These are phyloP conservation scores for Lepus americanus DNA, from an alignment of 2,113 vertebrate genomes.

Conservation along the genomic window DNA sequence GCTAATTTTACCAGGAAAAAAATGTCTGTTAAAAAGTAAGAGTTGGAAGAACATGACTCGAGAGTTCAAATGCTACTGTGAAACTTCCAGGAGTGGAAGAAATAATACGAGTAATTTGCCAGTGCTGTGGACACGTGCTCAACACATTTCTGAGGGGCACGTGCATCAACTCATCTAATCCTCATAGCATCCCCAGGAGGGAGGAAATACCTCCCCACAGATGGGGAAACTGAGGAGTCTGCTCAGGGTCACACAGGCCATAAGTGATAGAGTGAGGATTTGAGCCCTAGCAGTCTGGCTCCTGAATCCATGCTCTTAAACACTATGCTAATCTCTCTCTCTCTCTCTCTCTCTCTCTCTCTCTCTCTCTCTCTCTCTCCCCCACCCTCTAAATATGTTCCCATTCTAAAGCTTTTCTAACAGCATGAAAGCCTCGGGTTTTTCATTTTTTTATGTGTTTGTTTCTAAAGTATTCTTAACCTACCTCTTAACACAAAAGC, in stretches of 20 bases:
- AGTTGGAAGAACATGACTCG: background rate
- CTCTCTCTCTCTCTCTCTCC: background rate
- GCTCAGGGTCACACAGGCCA: background rate
- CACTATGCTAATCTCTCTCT: background rate
- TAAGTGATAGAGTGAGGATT: background rate
- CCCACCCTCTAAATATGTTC: background rate
- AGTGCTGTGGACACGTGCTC: no score
- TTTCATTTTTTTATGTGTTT: background rate
- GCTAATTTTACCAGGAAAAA: slow-evolving; percentile 1
- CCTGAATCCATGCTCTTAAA: background rate
- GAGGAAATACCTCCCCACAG: background rate
- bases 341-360: background rate
- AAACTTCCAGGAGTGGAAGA: background rate
- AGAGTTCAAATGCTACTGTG: background rate
- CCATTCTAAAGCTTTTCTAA: slow-evolving; percentile 31
- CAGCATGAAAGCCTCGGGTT: background rate
- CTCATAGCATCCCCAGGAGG: background rate
- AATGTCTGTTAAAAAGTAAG: slow-evolving; percentile 28
- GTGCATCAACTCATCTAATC: background rate
- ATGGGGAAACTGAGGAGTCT: slow-evolving; percentile 39
- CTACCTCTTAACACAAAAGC: slow-evolving; percentile 34
- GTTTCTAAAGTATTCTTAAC: slow-evolving; percentile 29
- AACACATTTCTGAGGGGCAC: background rate
- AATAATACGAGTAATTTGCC: background rate
- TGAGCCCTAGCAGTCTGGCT: background rate